Base-by-base conservation (phyloP, 2,113 vertebrate species). In the Camelus bactrianus region DNA sequence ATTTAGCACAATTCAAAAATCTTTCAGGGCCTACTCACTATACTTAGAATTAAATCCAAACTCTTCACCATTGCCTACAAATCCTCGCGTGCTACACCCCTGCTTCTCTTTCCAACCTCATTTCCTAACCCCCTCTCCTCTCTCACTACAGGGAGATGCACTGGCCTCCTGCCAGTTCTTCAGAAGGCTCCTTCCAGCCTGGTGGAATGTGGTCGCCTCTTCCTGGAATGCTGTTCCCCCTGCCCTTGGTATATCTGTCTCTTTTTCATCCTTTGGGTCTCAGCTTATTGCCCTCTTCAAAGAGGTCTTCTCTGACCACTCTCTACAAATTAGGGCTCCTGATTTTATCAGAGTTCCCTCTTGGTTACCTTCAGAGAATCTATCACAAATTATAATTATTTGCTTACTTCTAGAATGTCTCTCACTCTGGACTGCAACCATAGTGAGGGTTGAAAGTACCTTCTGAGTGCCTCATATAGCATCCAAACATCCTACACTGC, bases 131-230 rank as follows among this genome's bases (percentile, higher is more conserved):
- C 24, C 4, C 70, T 94, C 54, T 91, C 77, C 42, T 89, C 67
- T 83, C 48, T 60, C 70, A 67, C 76, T 86, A 75, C 46, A 76
- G 70, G 93, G 70, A 95, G 54, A 96, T 38, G 32, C 20, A 0
- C 38, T 87, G 88, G 93, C 88, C 38, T 95, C 62, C 69, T 94
- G 94, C 94, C 91, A 89, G 72, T 56, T 82, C 79, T 88, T 86
- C 88, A 76, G 64, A 96, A 93, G 73, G 28, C 89, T 90, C 28
- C 70, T 93, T 89, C 91, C 93, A 92, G 54, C 48, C 72, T 94
- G 1, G 0, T 56, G 94, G 93, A 96, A 85, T 89, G 93, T 30
- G 52, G 52, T 87, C 7, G 4, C 46, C 92, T 96, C 52, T 82
- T 35, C 62, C 64, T 95, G 88, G 94, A 97, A 94, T 95, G 83